Percentiles rank a stretch among this genome's conserved stretches.
These are phyloP conservation scores for Zaprionus kolodkinae DNA, from an alignment of 1,140 invertebrate genomes.

Conservation along the genomic window DNA sequence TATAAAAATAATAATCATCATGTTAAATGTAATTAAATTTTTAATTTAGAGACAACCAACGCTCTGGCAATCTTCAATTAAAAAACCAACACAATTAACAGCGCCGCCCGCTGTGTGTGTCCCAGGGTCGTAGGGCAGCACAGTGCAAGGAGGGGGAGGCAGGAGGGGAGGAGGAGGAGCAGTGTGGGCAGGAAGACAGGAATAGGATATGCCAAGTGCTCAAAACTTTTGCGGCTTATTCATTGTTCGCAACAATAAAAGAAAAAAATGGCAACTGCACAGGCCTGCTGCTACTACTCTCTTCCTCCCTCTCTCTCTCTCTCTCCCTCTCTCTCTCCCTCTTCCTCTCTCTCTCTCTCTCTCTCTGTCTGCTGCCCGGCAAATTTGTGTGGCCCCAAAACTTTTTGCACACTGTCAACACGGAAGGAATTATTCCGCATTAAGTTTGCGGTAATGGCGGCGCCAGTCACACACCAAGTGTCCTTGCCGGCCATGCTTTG, in stretches of 20 bases:
- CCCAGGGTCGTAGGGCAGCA: background rate
- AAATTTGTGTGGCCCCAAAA: constrained; percentile 68
- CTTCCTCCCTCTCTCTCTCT: background rate
- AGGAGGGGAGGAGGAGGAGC: background rate
- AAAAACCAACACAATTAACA: constrained; percentile 72
- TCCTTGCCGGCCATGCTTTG: constrained; percentile 39
- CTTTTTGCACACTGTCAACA: constrained; percentile 80
- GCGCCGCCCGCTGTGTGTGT: constrained; percentile 49
- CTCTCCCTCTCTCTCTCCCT: background rate
- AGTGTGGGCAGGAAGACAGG: constrained; percentile 38
- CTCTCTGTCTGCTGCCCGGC: background rate
- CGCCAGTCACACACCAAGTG: constrained; percentile 50
- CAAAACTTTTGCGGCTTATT: constrained; percentile 78
- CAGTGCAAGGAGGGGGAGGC: background rate
- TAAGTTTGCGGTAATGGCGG: constrained; percentile 79
- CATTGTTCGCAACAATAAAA: constrained; percentile 77
- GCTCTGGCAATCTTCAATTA: constrained; percentile 76
- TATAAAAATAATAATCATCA: constrained; percentile 65
- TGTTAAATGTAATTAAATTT: constrained; percentile 82
- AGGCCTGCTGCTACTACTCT: constrained; percentile 30
- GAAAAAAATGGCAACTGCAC: constrained; percentile 45
- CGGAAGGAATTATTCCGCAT: constrained; percentile 81
- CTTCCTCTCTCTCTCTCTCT: background rate
- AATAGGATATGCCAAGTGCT: constrained; percentile 80
- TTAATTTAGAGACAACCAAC: constrained; percentile 69